A percentile compares a stretch with the other conserved stretches of the same genome.
Evolutionary conservation across 2,797 vertebrate genomes (phyloP).

Genomic region (Pristis pectinata): DNA sequence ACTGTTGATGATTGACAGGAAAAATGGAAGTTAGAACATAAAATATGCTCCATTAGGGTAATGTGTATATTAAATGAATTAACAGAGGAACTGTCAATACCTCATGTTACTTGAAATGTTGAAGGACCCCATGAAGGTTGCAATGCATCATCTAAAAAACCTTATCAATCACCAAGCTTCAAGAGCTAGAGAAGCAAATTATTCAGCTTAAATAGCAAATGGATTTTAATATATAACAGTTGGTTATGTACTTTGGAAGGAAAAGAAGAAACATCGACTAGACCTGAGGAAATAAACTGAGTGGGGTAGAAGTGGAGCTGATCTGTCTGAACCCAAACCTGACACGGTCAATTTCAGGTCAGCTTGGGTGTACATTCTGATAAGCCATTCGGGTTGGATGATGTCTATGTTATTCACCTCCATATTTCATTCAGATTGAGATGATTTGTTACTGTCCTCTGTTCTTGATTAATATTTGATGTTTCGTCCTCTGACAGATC

Average conservation of each 20-base stretch:
- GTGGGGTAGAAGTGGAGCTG: neutral
- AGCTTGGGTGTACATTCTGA: no score
- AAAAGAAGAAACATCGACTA: neutral
- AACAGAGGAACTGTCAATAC: neutral
- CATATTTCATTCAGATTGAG: no score
- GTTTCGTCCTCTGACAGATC: no score
- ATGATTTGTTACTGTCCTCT: no score
- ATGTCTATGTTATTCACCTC: no score
- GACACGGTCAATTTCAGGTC: no score
- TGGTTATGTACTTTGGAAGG: neutral
- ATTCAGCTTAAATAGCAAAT: neutral
- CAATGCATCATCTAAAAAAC: neutral
- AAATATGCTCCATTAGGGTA: neutral
- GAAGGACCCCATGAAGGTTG: neutral
- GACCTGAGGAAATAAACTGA: neutral
- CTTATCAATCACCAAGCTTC: neutral
- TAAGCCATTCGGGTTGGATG: no score
- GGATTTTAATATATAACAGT: neutral
- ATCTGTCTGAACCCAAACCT: no score
- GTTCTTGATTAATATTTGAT: no score
- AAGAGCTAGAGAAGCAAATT: conserved; percentile 5
- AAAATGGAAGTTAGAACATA: neutral
- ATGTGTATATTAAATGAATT: conserved; percentile 17
- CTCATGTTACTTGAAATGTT: conserved; percentile 17
- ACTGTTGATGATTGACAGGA: neutral